A percentile compares a stretch with the other conserved stretches of the same genome.
These are phyloP conservation scores for Bilobella aurantiaca DNA, from an alignment of 1,140 invertebrate genomes.

Conservation along the genomic window DNA sequence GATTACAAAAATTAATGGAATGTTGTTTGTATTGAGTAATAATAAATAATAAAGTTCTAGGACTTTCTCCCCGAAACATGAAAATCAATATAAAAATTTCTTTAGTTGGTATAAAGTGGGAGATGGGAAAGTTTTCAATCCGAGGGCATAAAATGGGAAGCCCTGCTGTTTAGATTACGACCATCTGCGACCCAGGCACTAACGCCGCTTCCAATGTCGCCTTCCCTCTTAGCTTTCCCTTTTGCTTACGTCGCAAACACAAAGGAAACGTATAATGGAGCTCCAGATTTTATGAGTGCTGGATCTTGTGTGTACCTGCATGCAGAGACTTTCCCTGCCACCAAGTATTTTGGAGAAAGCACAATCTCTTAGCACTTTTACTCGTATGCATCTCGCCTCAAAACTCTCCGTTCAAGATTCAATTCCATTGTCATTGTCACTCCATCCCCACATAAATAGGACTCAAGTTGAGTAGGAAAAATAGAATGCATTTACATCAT, in stretches of 20 bases:
- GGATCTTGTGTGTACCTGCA: not conserved
- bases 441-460: not conserved
- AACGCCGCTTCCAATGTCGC: too few species aligned
- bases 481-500: conserved; percentile 5
- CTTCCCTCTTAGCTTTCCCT: not conserved
- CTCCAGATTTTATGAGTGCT: not conserved
- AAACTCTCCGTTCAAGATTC: not conserved
- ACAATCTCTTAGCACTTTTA: too few species aligned
- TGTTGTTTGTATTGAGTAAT: not conserved
- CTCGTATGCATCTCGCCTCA: too few species aligned
- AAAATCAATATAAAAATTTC: too few species aligned
- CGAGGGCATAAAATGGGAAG: conserved; percentile 32
- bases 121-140: conserved; percentile 35
- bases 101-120: conserved; percentile 9
- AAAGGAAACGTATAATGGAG: conserved; percentile 6
- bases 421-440: conserved; percentile 7
- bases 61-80: too few species aligned
- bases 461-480: not conserved
- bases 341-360: not conserved
- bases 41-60: too few species aligned
- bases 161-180: conserved; percentile 35
- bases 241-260: conserved; percentile 6
- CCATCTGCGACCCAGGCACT: conserved; percentile 32
- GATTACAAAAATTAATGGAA: not conserved
- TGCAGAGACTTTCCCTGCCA: conserved; percentile 2